Evolutionary conservation across 2,797 vertebrate species (phyloP), one percentile per base, ranked within the genome.

Genomic region (Apogon talboti): DNA sequence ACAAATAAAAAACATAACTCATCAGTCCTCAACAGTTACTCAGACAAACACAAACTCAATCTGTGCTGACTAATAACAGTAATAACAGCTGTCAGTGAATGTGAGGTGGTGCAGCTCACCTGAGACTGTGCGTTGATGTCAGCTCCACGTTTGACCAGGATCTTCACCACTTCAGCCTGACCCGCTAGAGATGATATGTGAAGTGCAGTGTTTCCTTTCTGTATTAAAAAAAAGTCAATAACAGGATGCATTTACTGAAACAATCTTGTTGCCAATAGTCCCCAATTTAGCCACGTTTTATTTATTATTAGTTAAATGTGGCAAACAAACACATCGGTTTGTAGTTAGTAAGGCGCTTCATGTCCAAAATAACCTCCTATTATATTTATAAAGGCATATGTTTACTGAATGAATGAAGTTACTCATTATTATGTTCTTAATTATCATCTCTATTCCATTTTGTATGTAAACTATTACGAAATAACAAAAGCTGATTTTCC

Each of bases 191-290:
- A 99, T 6, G 97, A 93, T 18, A 99, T 99, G 87, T 99, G 98
- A 40, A 99, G 95, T 8, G 96, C 97, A 11, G 97, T 98, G 87
- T 99, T 99, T 78, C 98, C 98, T 91, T 99, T 99, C 98, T 99
- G 93, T 60, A 3, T 12, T 6, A 8, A 53, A 64, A 49, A 24
- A 46, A 16, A 12, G 3, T 19, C 3, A 49, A 42, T 55, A 4
- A 66, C 40, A 38, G 53, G 2, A 28, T 44, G 18, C 9, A 33
- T 14, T 19, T 8, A 53, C n/a, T 24, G 38, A 8, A 9, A 55
- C 38, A 45, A 19, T 10, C 44, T 0, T 4, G 38, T 13, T 0
- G 12, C 2, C 1, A 18, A n/a, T 11, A 18, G 30, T 8, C 10
- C 48, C 24, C 24, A 5, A 28, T 28, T 28, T 28, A 28, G 24